A percentile compares a stretch with the other conserved stretches of the same genome.
These are phyloP conservation scores for Caenorhabditis briggsae DNA, from an alignment of 1,140 invertebrate genomes.

Conservation along the genomic window DNA sequence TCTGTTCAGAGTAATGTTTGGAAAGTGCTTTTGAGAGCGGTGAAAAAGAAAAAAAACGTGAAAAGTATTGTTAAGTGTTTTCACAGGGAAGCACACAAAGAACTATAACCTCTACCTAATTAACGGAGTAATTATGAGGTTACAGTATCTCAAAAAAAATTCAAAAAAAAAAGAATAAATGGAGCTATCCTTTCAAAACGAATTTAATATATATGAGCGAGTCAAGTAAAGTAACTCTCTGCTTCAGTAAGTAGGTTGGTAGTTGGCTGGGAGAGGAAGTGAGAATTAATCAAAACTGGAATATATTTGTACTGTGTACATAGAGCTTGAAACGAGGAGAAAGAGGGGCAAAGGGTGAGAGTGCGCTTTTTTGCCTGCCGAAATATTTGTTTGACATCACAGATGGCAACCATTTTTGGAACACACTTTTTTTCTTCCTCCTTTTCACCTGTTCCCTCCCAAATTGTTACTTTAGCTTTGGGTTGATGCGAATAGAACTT, in stretches of 20 bases:
- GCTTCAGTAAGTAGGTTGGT: conserved; percentile 18
- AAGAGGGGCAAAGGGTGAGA: not conserved
- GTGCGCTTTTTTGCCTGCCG: not conserved
- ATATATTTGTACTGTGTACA: conserved; percentile 55
- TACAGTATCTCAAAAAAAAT: not conserved
- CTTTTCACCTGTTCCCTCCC: not conserved
- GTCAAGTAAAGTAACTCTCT: conserved; percentile 32
- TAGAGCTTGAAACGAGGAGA: conserved; percentile 46
- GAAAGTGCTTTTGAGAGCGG: not conserved
- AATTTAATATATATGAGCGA: no score
- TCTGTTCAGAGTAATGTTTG: conserved; percentile 6
- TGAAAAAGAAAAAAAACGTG: conserved; percentile 2
- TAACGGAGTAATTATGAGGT: not conserved
- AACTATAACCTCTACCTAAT: not conserved
- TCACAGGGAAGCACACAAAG: not conserved
- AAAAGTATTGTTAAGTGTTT: conserved; percentile 49
- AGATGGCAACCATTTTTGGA: conserved; percentile 56
- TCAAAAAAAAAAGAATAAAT: no score
- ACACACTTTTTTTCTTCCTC: not conserved
- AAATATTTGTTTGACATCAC: conserved; percentile 52
- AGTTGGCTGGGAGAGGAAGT: conserved; percentile 14
- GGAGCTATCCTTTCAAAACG: no score
- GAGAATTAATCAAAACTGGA: conserved; percentile 56
- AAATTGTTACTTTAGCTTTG: not conserved
- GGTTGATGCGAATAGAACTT: not conserved